Conservation (phyloP, 1,140 invertebrate genomes). For the Trinorchestia longiramus region DNA sequence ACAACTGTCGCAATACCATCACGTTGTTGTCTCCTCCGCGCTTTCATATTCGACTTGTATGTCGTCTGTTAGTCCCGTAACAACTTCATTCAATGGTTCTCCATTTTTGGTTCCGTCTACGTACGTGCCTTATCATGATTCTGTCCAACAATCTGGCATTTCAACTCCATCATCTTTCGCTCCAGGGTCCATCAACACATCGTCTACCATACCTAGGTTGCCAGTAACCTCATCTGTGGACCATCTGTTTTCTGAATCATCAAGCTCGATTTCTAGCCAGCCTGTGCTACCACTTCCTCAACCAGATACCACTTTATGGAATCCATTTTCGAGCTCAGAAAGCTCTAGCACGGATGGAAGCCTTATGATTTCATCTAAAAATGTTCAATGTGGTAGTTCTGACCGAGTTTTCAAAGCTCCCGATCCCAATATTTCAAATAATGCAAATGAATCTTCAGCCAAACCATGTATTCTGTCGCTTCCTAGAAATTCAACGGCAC, state of each 20-base stretch:
- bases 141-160: not conserved
- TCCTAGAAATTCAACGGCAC: not conserved
- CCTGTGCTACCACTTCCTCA: not conserved
- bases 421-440: not conserved
- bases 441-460: not conserved
- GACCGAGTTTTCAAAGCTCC: not conserved
- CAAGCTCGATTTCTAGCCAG: not conserved
- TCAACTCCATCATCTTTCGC: not conserved
- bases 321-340: not conserved
- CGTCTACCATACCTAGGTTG: not conserved
- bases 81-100: conserved; percentile 38
- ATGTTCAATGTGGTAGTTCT: not conserved
- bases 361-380: not conserved
- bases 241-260: not conserved
- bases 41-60: not conserved
- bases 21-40: not conserved
- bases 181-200: not conserved
- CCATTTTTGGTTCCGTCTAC: conserved; percentile 34
- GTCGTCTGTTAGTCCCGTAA: not conserved
- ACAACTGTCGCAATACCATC: not conserved
- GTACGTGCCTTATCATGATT: not conserved
- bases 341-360: not conserved
- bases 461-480: not conserved
- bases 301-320: not conserved
- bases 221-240: not conserved